Percentiles rank a stretch among this genome's conserved stretches.
These are phyloP conservation scores for Tromatobia lineatoria DNA, from an alignment of 2,888 invertebrate species.

Conservation along the genomic window DNA sequence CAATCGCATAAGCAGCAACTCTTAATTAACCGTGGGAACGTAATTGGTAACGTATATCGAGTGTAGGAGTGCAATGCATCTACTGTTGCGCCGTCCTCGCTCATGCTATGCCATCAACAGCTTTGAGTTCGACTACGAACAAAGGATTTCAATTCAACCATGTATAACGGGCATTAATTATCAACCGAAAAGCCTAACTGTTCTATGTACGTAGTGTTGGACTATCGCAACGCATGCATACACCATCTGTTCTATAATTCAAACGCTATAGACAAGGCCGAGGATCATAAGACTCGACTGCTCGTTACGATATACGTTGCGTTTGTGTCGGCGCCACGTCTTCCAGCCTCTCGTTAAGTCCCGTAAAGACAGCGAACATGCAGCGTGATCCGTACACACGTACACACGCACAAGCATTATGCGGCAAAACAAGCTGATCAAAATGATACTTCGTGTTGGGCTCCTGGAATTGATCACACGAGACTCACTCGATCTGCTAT, in stretches of 20 bases:
- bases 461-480: conserved; percentile 25
- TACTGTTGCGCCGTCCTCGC: not conserved
- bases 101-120: conserved; percentile 21
- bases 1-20: conserved; percentile 50
- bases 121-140: conserved; percentile 59
- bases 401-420: not conserved
- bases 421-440: not conserved
- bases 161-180: conserved; percentile 65
- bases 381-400: conserved; percentile 15
- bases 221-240: conserved; percentile 15
- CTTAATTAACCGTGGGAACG: conserved; percentile 68
- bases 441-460: conserved; percentile 12
- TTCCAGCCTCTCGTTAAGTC: conserved; percentile 44
- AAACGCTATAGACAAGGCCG: conserved; percentile 28
- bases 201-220: not conserved
- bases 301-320: not conserved
- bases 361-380: conserved; percentile 46
- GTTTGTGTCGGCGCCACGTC: not conserved
- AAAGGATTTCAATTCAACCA: conserved; percentile 69
- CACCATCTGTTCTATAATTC: conserved; percentile 20
- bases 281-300: conserved; percentile 6
- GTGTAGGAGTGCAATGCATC: conserved; percentile 23
- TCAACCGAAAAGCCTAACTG: conserved; percentile 36
- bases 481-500: not conserved
- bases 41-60: conserved; percentile 56